A percentile compares a stretch with the other conserved stretches of the same genome.
Conservation (phyloP, 2,113 vertebrate species). For the Zosterops japonicus region DNA sequence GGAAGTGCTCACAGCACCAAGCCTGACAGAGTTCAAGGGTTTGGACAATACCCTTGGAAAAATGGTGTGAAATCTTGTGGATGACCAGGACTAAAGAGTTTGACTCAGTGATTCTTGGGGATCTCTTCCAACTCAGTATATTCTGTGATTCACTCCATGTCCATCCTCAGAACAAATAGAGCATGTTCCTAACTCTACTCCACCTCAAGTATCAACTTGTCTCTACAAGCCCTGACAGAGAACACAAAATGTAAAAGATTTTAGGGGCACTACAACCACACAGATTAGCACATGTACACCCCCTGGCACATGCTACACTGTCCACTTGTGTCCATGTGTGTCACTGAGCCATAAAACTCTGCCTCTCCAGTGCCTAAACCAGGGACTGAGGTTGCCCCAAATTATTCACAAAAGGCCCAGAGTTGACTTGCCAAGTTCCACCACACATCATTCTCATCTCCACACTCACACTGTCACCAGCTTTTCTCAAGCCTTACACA, state of each 20-base stretch:
- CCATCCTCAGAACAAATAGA: background rate
- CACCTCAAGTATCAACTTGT: background rate
- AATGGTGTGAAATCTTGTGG: background rate
- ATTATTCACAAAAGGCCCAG: background rate
- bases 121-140: background rate
- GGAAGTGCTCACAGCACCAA: background rate
- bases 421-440: background rate
- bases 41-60: background rate
- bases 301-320: background rate
- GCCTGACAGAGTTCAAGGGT: background rate
- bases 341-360: background rate
- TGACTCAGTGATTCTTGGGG: background rate
- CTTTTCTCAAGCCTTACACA: background rate
- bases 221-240: background rate
- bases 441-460: background rate
- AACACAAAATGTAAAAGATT: background rate
- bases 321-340: rapidly evolving
- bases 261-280: too few relatives aligned
- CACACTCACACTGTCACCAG: background rate
- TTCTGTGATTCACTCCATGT: background rate
- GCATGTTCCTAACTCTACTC: background rate
- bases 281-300: rapidly evolving
- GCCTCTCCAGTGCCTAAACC: background rate
- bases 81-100: background rate
- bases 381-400: background rate